These are phyloP conservation scores for Catocala fraxini DNA, from an alignment of 2,888 invertebrate species.

Conservation along the genomic window DNA sequence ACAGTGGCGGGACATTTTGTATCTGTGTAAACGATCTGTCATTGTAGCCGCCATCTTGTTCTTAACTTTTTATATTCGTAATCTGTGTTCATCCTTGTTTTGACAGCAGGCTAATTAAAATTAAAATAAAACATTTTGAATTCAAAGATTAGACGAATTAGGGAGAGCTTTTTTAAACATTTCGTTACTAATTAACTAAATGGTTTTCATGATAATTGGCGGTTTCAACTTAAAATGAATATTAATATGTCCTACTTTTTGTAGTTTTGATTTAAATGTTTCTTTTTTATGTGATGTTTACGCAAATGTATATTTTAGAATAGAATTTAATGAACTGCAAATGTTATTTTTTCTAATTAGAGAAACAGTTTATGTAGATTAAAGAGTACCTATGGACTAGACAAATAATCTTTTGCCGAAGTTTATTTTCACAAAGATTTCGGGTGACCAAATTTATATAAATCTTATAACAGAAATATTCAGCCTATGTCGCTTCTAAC, in stretches of 20 bases:
- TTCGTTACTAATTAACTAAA: constrained; percentile 48
- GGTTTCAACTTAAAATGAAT: constrained; percentile 42
- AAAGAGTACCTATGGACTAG: too few species aligned
- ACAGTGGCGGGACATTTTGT: constrained; percentile 77
- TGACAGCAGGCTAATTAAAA: constrained; percentile 56
- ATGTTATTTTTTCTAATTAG: too few species aligned
- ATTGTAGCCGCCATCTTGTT: constrained; percentile 65
- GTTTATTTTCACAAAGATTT: too few species aligned
- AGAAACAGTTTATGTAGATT: too few species aligned
- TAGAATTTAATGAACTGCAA: too few species aligned
- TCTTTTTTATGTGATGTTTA: not conserved
- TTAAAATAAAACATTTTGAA: constrained; percentile 51
- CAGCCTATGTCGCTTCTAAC: too few species aligned
- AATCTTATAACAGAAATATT: too few species aligned
- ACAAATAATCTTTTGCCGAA: too few species aligned
- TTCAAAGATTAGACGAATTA: constrained; percentile 39
- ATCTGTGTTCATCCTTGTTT: constrained; percentile 61
- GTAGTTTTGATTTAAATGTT: constrained; percentile 20
- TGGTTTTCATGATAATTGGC: constrained; percentile 49
- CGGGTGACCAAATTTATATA: too few species aligned
- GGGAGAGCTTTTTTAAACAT: constrained; percentile 44
- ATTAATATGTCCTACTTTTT: constrained; percentile 36
- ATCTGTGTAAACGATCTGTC: constrained; percentile 83
- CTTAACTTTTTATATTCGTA: constrained; percentile 64
- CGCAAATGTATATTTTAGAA: not conserved